Evolutionary conservation across 2,797 vertebrate genomes (phyloP).

Genomic region (Salmo trutta): DNA sequence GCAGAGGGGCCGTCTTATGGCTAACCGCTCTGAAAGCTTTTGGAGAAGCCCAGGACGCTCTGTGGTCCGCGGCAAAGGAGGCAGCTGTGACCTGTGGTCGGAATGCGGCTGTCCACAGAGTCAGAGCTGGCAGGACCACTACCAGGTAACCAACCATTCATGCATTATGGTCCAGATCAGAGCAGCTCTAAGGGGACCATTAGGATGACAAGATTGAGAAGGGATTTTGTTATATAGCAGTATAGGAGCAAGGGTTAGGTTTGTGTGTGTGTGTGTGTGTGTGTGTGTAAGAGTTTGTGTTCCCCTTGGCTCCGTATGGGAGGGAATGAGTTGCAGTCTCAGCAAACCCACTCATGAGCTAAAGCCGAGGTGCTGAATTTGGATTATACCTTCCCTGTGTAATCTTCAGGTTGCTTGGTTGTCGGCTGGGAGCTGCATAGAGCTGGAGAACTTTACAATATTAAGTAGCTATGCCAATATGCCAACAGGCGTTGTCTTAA

Average conservation of each 20-base stretch:
- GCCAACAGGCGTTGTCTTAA: background rate
- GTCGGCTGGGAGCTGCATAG: slow-evolving; percentile 1
- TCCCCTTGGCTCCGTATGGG: slow-evolving; percentile 30
- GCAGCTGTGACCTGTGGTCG: slow-evolving; percentile 78
- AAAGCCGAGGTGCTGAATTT: slow-evolving; percentile 26
- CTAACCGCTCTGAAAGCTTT: slow-evolving; percentile 70
- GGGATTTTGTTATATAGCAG: slow-evolving; percentile 43
- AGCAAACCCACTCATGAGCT: slow-evolving; percentile 5
- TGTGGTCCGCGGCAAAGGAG: slow-evolving; percentile 66
- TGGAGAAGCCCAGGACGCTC: slow-evolving; percentile 76
- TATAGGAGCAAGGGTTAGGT: background rate
- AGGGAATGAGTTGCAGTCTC: background rate
- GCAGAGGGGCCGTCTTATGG: slow-evolving; percentile 68
- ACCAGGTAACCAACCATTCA: slow-evolving; percentile 75
- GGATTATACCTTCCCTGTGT: slow-evolving; percentile 23
- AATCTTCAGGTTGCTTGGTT: slow-evolving; percentile 5
- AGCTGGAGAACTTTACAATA: slow-evolving; percentile 20
- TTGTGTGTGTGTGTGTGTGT: slow-evolving; percentile 7
- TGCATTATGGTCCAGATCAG: slow-evolving; percentile 13
- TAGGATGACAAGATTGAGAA: background rate
- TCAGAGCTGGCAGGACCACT: slow-evolving; percentile 79
- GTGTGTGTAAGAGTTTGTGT: slow-evolving; percentile 42
- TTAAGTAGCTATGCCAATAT: background rate
- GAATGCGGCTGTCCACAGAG: slow-evolving; percentile 78
- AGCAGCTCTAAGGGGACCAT: slow-evolving; percentile 60